Evolutionary conservation across 2,113 vertebrate genomes (phyloP), one percentile per base, ranked within the genome.

Genomic region (Sturnira hondurensis): DNA sequence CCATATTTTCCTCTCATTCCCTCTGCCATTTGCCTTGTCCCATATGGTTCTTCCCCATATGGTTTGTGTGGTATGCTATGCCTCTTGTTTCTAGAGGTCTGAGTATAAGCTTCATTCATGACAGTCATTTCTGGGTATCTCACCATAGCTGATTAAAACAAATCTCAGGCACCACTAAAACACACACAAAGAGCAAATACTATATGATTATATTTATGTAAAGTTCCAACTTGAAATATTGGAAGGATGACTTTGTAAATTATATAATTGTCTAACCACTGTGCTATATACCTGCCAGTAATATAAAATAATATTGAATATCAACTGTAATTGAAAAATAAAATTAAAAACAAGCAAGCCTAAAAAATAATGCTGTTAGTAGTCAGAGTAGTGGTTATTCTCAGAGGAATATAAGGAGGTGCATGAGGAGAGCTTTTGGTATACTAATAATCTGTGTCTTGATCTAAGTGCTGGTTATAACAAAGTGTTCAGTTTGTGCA

Each of bases 221-320:
- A 97, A 84, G 70, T 90, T 94, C 70, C 93, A 81, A 52, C 45
- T n/a, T 77, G 33, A 77, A 47, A 77, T 77, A 50, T 50, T 52
- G 11, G 45, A 31, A 31, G 47, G 74, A 20, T 52, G 31, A 22
- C 74, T 22, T 52, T 77, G 47, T 47, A 77, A 50, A 50, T 20
- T 50, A 50, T 50, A 22, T 77, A 33, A 77, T 52, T 77, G 47
- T 52, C 74, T 77, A 52, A 52, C 31, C 47, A 77, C 45, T 50
- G 33, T n/a, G 47, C 31, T 77, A 20, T 22, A 77, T 10, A n/a
- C 31, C 47, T n/a, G 45, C 50, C n/a, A 77, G 31, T 52, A 52
- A 77, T 52, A 77, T 77, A 77, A 52, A 77, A 77, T 52, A 77
- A 77, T 33, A 11, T 50, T 47, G 28, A 76, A 33, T n/a, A 17